Evolutionary conservation across 2,888 invertebrate genomes (phyloP), one percentile per base, ranked within the genome.

Genomic region (Caenorhabditis virilis): DNA sequence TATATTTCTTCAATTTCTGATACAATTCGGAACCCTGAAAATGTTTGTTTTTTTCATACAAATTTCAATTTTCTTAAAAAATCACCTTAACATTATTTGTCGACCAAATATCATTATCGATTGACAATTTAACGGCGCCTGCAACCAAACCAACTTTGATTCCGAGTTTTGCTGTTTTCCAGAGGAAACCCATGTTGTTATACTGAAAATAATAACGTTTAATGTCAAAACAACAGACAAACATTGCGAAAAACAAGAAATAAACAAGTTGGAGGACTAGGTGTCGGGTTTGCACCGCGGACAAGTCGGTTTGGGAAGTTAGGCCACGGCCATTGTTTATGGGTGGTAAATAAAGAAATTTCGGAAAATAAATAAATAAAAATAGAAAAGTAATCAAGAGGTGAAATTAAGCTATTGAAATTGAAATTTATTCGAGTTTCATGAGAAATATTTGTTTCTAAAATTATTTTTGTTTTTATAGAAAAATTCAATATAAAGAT

Each of bases 31-130:
- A 69, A 27, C 78, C 76, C 67, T 74, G 58, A 52, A 60, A 39
- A 30, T 30, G 30, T 30, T 6, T 30, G 15, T 7, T 16, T 11
- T 45, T 18, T 13, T 25, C 11, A 55, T 35, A 42, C 23, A 39
- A 41, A 23, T 11, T 27, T 39, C 38, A 26, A 35, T 45, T 30
- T 13, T 25, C 20, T 18, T 33, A 18, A 23, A 61, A 16, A n/a
- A n/a, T n/a, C 9, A 68, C 73, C 51, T 74, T 74, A 18, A 68
- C 72, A 18, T 77, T 77, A 35, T 72, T 71, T 27, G 77, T 59
- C 47, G 78, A 78, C 79, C 78, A 79, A 46, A 79, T 74, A 48
- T 77, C 74, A 50, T 79, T 75, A 69, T 79, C 79, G 41, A 77
- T 68, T 16, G 79, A 79, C 46, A 79, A 38, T 57, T 79, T 79